Conservation (phyloP, 2,888 invertebrate species). For the Ischnus inquisitorius region DNA sequence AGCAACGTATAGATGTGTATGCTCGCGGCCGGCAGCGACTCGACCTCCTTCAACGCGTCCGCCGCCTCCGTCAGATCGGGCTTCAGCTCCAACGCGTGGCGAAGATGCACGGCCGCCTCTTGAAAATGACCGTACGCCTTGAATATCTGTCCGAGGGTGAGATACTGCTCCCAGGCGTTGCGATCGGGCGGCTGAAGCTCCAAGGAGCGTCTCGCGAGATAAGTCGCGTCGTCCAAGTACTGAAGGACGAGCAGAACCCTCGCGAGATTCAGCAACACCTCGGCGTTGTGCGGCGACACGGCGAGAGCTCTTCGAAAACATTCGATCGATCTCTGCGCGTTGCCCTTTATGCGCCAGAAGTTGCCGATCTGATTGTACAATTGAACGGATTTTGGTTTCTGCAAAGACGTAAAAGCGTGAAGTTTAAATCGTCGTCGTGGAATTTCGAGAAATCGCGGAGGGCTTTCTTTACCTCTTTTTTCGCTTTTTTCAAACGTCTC, state of each 20-base stretch:
- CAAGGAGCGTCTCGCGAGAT: slow-evolving; percentile 93
- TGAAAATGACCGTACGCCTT: slow-evolving; percentile 96
- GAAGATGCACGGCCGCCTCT: slow-evolving; percentile 94
- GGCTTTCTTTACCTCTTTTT: slow-evolving; percentile 89
- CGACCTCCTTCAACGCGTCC: slow-evolving; percentile 93
- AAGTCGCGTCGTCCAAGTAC: slow-evolving; percentile 96
- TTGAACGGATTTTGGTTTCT: slow-evolving; percentile 94
- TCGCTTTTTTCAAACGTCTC: slow-evolving; percentile 91
- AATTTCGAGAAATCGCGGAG: too few relatives aligned
- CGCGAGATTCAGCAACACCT: slow-evolving; percentile 94
- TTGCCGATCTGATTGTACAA: slow-evolving; percentile 96
- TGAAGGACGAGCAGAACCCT: slow-evolving; percentile 94
- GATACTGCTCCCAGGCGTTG: slow-evolving; percentile 96
- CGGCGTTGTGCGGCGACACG: slow-evolving; percentile 94
- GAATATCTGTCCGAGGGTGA: slow-evolving; percentile 96
- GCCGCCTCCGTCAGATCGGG: slow-evolving; percentile 95
- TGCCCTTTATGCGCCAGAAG: slow-evolving; percentile 96
- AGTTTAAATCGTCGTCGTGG: neutral
- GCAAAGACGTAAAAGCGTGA: slow-evolving; percentile 59
- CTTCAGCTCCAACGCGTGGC: slow-evolving; percentile 93
- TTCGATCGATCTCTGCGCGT: slow-evolving; percentile 94
- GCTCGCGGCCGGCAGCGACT: slow-evolving; percentile 92
- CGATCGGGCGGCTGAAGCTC: slow-evolving; percentile 94
- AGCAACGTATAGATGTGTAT: slow-evolving; percentile 95
- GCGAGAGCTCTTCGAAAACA: slow-evolving; percentile 95